Evolutionary conservation across 1,140 invertebrate genomes (phyloP), one percentile per base, ranked within the genome.

Genomic region (Agrilus planipennis): DNA sequence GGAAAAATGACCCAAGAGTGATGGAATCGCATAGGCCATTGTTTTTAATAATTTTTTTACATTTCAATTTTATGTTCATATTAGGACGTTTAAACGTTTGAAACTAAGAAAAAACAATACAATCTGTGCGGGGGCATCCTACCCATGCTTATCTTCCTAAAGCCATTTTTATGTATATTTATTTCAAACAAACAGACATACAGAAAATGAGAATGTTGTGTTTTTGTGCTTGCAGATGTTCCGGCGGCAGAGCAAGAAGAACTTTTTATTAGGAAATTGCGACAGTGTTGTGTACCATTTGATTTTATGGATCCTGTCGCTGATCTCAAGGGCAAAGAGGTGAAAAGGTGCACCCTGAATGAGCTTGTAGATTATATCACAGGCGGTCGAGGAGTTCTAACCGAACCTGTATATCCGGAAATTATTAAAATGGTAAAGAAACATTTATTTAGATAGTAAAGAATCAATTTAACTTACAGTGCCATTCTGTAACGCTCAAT

Each of bases 261-360:
- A 46, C 69, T 99, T 47, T 97, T 99, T 64, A 93, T 97, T 54
- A 81, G 90, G 53, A 99, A 99, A 68, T 72, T 99, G 47, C 81
- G 90, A 53, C 94, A 99, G 74, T 99, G 96, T 67, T 96, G 91
- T 69, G 88, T 97, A 56, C 83, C 93, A 53, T 99, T 98, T 71
- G 94, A 99, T 68, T 99, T 99, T 68, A 89, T 96, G 77, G 95
- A 99, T 73, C 91, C 94, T 31, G 84, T 97, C 41, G 85, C 88
- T 61, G 93, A 99, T 69, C 72, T 99, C 49, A 97, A 97, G 71
- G 92, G 89, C 55, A 99, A 99, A 67, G 96, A 99, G 72, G 90
- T 98, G 48, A 99, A 99, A 69, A 77, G 95, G 58, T 84, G 82
- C 51, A 88, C 93, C 47, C 79, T 99, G 42, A 95, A 96, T 71